Evolutionary conservation across 2,113 vertebrate genomes (phyloP), one percentile per base, ranked within the genome.

Genomic region (Herpetotheres cachinnans): DNA sequence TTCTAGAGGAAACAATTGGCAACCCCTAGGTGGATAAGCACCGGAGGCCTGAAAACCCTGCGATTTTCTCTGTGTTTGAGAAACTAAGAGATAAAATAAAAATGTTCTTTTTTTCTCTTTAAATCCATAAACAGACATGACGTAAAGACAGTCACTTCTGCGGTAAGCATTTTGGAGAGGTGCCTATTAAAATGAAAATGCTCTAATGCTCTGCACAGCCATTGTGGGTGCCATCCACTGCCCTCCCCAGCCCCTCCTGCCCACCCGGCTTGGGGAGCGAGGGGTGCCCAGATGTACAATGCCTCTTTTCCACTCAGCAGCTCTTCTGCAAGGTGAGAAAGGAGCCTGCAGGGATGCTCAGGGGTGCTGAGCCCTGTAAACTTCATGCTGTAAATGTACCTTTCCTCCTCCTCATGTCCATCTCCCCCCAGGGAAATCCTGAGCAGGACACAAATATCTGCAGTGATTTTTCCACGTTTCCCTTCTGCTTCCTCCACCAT

Each of bases 261-360:
- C 47, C 29, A 8, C 30, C 36, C 5, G 2, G 38, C 49, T 12
- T 61, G 62, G 30, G 38, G 13, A 56, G 4, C 0, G 0, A 76
- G 34, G 17, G 52, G 46, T 46, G 38, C 34, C 54, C 38, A 15
- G 7, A 11, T 11, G 16, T 44, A 34, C 8, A 50, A 4, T 16
- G 17, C 4, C 7, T 25, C 14, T 83, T 70, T 82, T 58, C 27
- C 19, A 34, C 42, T 36, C 25, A 63, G n/a, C 30, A 89, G n/a
- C n/a, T 15, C 7, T 67, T 61, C 47, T n/a, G 25, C 21, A 42
- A 40, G 21, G 25, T 32, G 15, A 74, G 32, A 55, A 82, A 22
- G 3, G 27, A 18, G 19, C 14, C 65, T 15, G 18, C 5, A 5
- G 32, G 36, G 29, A 44, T 50, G 30, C 21, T 62, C 16, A 13